phyloP scores from a whole-genome alignment of 1,140 invertebrate genomes.

The Drosophila littoralis region DNA sequence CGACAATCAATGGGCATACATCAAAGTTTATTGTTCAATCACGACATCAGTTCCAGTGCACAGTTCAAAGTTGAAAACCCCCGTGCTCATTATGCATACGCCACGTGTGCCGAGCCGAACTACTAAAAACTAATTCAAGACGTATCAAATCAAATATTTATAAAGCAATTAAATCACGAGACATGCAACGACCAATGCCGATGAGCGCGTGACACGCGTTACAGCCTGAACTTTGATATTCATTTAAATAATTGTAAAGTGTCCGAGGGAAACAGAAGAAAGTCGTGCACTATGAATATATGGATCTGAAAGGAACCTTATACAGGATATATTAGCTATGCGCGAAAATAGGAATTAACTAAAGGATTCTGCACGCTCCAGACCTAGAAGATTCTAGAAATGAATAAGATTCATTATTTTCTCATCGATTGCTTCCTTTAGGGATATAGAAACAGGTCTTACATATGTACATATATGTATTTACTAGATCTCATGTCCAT shows the following conservation, averaged over 20 bases:
- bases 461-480: background rate
- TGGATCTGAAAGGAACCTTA: too few relatives aligned
- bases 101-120: slow-evolving; percentile 7
- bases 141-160: slow-evolving; percentile 61
- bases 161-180: slow-evolving; percentile 55
- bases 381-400: too few relatives aligned
- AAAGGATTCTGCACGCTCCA: too few relatives aligned
- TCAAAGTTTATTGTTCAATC: slow-evolving; percentile 19
- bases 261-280: too few relatives aligned
- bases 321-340: too few relatives aligned
- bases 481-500: background rate
- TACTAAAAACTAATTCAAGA: slow-evolving; percentile 38
- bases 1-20: slow-evolving; percentile 29
- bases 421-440: too few relatives aligned
- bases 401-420: too few relatives aligned
- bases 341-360: too few relatives aligned
- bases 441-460: too few relatives aligned
- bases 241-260: too few relatives aligned
- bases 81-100: slow-evolving; percentile 30
- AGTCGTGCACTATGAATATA: too few relatives aligned
- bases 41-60: background rate
- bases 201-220: background rate
- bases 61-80: slow-evolving; percentile 57
- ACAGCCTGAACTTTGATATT: background rate
- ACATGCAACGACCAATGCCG: slow-evolving; percentile 4